A percentile compares a stretch with the other conserved stretches of the same genome.
Conservation (phyloP, 2,888 invertebrate genomes). For the Meliscaeva auricollis region DNA sequence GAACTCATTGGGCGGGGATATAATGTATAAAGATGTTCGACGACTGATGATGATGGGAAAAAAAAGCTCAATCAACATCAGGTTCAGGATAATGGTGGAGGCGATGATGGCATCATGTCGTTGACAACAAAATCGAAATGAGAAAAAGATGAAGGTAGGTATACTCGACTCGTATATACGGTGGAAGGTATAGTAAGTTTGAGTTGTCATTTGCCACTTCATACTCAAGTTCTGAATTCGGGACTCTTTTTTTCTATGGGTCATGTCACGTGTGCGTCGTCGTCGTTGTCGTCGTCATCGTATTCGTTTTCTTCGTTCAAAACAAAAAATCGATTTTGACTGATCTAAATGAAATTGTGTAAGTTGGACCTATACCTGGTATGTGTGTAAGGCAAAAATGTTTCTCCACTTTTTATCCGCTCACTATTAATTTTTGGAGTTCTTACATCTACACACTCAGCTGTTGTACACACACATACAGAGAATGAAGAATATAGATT, state of each 20-base stretch:
- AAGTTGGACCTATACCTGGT: slow-evolving; percentile 35
- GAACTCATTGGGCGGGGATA: slow-evolving; percentile 37
- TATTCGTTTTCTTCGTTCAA: too few relatives aligned
- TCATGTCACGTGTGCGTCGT: slow-evolving; percentile 53
- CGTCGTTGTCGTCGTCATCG: not conserved
- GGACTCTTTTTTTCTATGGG: slow-evolving; percentile 35
- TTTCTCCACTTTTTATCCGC: not conserved
- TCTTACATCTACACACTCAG: slow-evolving; percentile 19
- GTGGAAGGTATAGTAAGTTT: too few relatives aligned
- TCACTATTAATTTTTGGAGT: slow-evolving; percentile 14
- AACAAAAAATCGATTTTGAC: slow-evolving; percentile 72
- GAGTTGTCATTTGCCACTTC: slow-evolving; percentile 66
- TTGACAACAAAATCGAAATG: slow-evolving; percentile 29
- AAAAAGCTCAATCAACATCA: slow-evolving; percentile 73
- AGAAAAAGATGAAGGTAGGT: slow-evolving; percentile 34
- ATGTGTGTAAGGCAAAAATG: not conserved
- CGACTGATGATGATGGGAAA: slow-evolving; percentile 50
- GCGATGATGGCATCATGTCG: slow-evolving; percentile 16
- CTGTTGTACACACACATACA: not conserved
- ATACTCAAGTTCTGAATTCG: slow-evolving; percentile 11
- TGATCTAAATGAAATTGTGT: slow-evolving; percentile 66
- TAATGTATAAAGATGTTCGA: slow-evolving; percentile 34
- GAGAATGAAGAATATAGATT: slow-evolving; percentile 65
- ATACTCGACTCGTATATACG: not conserved
- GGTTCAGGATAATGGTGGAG: slow-evolving; percentile 42